Evolutionary conservation across 2,113 vertebrate genomes (phyloP).

Genomic region (Puma concolor): DNA sequence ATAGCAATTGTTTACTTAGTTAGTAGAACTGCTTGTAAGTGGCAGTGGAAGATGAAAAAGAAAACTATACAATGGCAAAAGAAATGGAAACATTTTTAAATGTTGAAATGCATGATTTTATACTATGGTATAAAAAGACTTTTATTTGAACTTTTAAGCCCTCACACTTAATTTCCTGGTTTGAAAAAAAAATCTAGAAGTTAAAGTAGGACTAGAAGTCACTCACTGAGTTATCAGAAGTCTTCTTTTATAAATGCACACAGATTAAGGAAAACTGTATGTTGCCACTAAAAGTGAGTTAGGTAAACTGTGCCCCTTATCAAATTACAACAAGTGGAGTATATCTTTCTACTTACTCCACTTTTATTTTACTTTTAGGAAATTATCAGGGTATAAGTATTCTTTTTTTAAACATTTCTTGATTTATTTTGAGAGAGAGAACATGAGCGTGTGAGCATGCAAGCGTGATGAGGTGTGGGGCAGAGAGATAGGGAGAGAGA

Average conservation of each 20-base stretch:
- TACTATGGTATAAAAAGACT: slow-evolving; percentile 39
- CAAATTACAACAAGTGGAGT: not conserved
- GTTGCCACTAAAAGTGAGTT: not conserved
- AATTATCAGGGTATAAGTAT: not conserved
- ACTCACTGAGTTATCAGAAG: not conserved
- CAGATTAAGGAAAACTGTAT: not conserved
- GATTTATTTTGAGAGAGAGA: too few species aligned
- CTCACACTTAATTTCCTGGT: slow-evolving; percentile 59
- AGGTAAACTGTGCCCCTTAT: not conserved
- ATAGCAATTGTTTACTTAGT: slow-evolving; percentile 22
- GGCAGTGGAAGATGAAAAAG: slow-evolving; percentile 21
- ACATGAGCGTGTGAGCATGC: too few species aligned
- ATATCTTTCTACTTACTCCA: not conserved
- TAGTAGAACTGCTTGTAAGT: not conserved
- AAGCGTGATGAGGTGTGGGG: too few species aligned
- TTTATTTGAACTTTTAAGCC: slow-evolving; percentile 57
- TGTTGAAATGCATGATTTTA: slow-evolving; percentile 13
- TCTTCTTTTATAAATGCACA: not conserved
- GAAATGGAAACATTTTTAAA: slow-evolving; percentile 20
- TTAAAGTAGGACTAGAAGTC: slow-evolving; percentile 28
- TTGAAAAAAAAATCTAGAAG: slow-evolving; percentile 57
- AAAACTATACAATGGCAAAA: not conserved
- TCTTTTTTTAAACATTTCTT: not conserved
- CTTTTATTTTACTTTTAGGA: slow-evolving; percentile 23
- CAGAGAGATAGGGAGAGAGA: too few species aligned